phyloP scores from a whole-genome alignment of 2,797 vertebrate genomes.

The Poecilia picta region DNA sequence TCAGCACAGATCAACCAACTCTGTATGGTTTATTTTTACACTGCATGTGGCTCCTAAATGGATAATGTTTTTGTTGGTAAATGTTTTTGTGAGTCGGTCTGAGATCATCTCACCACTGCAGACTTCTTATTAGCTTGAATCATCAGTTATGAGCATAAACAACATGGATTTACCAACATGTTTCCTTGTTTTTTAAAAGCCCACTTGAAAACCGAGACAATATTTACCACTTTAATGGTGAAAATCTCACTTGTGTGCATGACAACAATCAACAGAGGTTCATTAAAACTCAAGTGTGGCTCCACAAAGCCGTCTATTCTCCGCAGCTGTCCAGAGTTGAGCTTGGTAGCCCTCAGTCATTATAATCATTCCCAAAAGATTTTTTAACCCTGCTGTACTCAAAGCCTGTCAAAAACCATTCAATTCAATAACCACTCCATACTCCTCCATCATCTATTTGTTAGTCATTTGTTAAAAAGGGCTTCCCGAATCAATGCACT shows the following conservation, averaged over 20 bases:
- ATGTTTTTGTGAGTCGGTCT: background rate
- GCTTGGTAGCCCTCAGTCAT: background rate
- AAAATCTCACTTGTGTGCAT: background rate
- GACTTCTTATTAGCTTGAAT: background rate
- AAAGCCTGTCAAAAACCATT: conserved; percentile 1
- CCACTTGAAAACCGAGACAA: background rate
- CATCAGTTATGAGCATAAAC: no score
- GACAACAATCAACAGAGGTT: conserved; percentile 2
- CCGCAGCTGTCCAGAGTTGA: background rate
- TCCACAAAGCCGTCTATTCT: background rate
- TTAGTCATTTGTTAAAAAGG: conserved; percentile 1
- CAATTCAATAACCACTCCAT: conserved; percentile 4
- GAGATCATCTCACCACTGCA: background rate
- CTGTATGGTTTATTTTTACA: background rate
- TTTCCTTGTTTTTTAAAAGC: background rate
- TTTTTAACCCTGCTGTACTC: background rate
- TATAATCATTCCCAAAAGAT: conserved; percentile 7
- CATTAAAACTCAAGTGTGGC: conserved; percentile 4
- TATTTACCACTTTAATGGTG: background rate
- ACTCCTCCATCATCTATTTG: conserved; percentile 5
- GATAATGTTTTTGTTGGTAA: background rate
- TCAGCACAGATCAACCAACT: background rate
- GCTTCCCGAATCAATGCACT: background rate
- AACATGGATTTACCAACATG: background rate
- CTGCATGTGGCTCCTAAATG: background rate